Percentiles rank a stretch among this genome's conserved stretches.
Conservation (phyloP, 2,888 invertebrate genomes). For the Agrypnus murinus region DNA sequence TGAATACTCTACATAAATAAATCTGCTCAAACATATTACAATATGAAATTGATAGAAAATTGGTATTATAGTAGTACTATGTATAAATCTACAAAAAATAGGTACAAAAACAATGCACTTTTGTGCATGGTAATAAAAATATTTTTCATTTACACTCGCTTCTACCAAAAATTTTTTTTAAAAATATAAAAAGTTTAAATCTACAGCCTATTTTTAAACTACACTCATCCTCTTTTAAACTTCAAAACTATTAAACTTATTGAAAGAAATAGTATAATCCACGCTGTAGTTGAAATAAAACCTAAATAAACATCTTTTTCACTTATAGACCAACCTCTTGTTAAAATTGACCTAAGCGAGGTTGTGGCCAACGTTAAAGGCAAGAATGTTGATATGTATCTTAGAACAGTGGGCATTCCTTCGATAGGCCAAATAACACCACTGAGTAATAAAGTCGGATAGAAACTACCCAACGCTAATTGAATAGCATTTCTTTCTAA, state of each 20-base stretch:
- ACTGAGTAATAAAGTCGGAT: slow-evolving; percentile 92
- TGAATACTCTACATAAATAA: slow-evolving; percentile 23
- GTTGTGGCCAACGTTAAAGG: slow-evolving; percentile 96
- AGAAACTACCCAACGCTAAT: slow-evolving; percentile 93
- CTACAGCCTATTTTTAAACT: slow-evolving; percentile 17
- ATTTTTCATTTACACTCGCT: slow-evolving; percentile 1
- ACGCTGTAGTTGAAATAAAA: slow-evolving; percentile 87
- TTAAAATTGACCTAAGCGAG: slow-evolving; percentile 88
- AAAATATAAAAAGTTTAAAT: slow-evolving; percentile 14
- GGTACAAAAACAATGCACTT: slow-evolving; percentile 32
- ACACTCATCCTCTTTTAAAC: slow-evolving; percentile 83
- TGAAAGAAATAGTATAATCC: slow-evolving; percentile 89
- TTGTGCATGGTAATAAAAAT: not conserved
- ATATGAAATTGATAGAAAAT: slow-evolving; percentile 28
- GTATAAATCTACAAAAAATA: slow-evolving; percentile 33
- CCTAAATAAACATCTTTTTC: slow-evolving; percentile 92
- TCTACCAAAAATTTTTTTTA: slow-evolving; percentile 22
- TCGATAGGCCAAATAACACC: slow-evolving; percentile 98
- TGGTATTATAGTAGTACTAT: slow-evolving; percentile 15
- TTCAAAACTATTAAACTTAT: slow-evolving; percentile 87
- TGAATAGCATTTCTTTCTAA: slow-evolving; percentile 95
- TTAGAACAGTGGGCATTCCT: slow-evolving; percentile 90
- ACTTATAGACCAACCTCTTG: slow-evolving; percentile 88
- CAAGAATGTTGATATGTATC: slow-evolving; percentile 86
- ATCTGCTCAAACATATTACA: slow-evolving; percentile 22